Percentiles rank a stretch among this genome's conserved stretches.
Conservation (phyloP, 2,113 vertebrate genomes). For the Epinephelus fuscoguttatus region DNA sequence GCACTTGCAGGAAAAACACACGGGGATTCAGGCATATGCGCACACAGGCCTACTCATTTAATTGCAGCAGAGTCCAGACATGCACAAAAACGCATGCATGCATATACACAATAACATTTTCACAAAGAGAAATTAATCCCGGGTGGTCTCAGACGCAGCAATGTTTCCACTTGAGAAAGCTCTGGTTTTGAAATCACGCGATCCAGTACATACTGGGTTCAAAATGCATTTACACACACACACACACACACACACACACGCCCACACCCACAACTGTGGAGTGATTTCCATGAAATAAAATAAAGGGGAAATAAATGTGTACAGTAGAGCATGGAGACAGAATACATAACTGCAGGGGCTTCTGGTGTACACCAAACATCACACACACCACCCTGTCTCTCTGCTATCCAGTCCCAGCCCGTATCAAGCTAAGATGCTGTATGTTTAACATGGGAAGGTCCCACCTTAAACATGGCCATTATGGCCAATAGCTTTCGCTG, state of each 20-base stretch:
- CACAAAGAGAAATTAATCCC: slow-evolving; percentile 73
- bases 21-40: slow-evolving; percentile 4
- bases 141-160: slow-evolving; percentile 64
- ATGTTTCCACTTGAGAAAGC: slow-evolving; percentile 72
- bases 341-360: slow-evolving; percentile 40
- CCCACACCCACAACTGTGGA: not conserved
- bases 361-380: slow-evolving; percentile 43
- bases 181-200: slow-evolving; percentile 74
- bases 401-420: slow-evolving; percentile 8
- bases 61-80: slow-evolving; percentile 40
- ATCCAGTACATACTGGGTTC: slow-evolving; percentile 34
- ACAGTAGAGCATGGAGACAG: slow-evolving; percentile 31
- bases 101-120: slow-evolving; percentile 63
- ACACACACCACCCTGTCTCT: slow-evolving; percentile 16
- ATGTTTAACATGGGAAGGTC: slow-evolving; percentile 74
- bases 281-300: slow-evolving; percentile 40
- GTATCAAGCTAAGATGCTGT: slow-evolving; percentile 50
- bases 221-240: slow-evolving; percentile 28
- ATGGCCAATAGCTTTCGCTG: slow-evolving; percentile 75
- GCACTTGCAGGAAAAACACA: slow-evolving; percentile 23
- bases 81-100: slow-evolving; percentile 48
- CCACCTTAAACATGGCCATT: slow-evolving; percentile 78
- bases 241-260: not conserved
- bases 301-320: slow-evolving; percentile 45
- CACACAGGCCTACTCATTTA: slow-evolving; percentile 34